A percentile compares a stretch with the other conserved stretches of the same genome.
phyloP scores from a whole-genome alignment of 2,113 vertebrate species.

The Struthidea cinerea region DNA sequence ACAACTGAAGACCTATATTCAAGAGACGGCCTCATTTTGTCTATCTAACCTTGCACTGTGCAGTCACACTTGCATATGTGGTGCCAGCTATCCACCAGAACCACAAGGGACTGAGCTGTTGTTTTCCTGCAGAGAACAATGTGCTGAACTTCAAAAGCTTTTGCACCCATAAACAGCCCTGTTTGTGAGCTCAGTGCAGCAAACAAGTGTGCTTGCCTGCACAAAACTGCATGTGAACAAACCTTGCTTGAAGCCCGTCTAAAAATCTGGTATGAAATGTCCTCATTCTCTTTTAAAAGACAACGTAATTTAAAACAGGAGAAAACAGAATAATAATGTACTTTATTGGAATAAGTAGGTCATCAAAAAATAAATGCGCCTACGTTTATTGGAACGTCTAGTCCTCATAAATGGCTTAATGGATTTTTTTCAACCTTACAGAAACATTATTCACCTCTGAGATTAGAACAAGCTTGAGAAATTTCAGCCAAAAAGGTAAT shows the following conservation, averaged over 20 bases:
- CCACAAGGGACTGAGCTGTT: not conserved
- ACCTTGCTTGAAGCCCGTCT: not conserved
- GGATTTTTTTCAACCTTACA: conserved; percentile 65
- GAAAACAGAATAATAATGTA: conserved; percentile 62
- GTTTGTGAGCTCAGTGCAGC: not conserved
- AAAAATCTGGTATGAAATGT: conserved; percentile 28
- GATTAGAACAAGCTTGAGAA: conserved; percentile 62
- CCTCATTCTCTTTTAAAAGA: conserved; percentile 40
- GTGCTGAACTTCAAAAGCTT: not conserved
- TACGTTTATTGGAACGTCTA: conserved; percentile 58
- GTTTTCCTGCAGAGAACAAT: not conserved
- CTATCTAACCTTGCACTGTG: not conserved
- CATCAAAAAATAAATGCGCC: conserved; percentile 62
- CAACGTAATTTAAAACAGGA: conserved; percentile 45
- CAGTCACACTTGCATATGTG: not conserved
- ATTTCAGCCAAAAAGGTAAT: conserved; percentile 70
- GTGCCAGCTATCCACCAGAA: not conserved
- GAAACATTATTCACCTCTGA: conserved; percentile 68
- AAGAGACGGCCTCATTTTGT: not conserved
- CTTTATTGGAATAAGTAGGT: conserved; percentile 67
- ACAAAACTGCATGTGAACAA: not conserved
- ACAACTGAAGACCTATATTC: not conserved
- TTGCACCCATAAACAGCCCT: not conserved
- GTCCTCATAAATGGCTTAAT: conserved; percentile 66
- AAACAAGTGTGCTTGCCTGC: not conserved